A percentile compares a stretch with the other conserved stretches of the same genome.
Conservation (phyloP, 1,140 invertebrate genomes). For the Diachasmimorpha longicaudata region DNA sequence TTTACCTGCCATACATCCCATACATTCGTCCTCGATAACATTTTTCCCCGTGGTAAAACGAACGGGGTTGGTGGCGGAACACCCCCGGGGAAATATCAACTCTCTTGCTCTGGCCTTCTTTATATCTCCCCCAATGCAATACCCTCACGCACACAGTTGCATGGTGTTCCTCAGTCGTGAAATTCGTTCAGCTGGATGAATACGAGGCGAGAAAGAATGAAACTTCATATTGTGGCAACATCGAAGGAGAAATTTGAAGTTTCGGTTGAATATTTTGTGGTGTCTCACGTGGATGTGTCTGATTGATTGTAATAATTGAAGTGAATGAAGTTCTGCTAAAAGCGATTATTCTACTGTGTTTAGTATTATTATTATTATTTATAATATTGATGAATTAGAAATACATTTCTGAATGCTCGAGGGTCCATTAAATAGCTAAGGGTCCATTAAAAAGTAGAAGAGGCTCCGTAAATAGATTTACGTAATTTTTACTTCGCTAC, state of each 20-base stretch:
- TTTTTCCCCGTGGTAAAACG: slow-evolving; percentile 23
- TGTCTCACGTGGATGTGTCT: background rate
- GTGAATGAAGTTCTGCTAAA: no score
- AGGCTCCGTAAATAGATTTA: no score
- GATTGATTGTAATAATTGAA: background rate
- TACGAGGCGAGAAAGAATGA: background rate
- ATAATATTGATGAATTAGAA: no score
- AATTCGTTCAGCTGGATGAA: slow-evolving; percentile 11
- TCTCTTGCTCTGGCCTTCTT: background rate
- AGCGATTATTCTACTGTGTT: no score
- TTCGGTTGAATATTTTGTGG: background rate
- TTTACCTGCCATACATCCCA: slow-evolving; percentile 20
- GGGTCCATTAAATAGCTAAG: no score
- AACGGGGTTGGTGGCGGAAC: background rate
- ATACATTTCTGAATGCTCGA: no score
- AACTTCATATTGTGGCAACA: background rate
- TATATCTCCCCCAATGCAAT: background rate
- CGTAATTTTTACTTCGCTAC: no score
- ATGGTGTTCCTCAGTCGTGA: slow-evolving; percentile 20
- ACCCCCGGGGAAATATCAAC: slow-evolving; percentile 2
- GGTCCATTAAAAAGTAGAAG: no score
- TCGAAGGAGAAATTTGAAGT: slow-evolving; percentile 19
- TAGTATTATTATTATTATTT: no score
- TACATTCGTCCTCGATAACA: slow-evolving; percentile 32
- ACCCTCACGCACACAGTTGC: background rate